A percentile compares a stretch with the other conserved stretches of the same genome.
Evolutionary conservation across 2,113 vertebrate species (phyloP).

Genomic region (Felis chaus): DNA sequence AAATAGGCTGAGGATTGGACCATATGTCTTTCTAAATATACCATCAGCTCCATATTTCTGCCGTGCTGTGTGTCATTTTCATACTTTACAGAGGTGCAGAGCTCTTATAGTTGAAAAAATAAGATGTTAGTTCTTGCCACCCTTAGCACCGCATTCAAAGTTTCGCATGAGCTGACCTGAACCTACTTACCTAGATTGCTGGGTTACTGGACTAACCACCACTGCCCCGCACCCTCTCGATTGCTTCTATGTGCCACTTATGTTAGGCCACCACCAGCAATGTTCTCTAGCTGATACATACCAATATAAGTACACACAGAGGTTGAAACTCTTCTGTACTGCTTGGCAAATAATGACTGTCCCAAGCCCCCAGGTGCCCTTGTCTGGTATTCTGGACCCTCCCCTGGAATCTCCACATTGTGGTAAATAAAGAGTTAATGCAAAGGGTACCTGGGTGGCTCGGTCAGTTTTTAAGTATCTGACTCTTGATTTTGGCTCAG

Average conservation of each 20-base stretch:
- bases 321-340: neutral
- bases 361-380: too few species aligned
- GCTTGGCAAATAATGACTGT: neutral
- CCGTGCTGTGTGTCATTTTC: neutral
- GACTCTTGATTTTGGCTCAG: too few species aligned
- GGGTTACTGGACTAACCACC: rapidly evolving
- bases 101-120: neutral
- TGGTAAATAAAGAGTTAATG: neutral
- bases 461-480: too few species aligned
- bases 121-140: neutral
- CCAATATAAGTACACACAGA: rapidly evolving
- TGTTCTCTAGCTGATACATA: neutral
- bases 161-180: neutral
- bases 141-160: neutral
- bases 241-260: neutral
- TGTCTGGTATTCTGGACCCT: neutral
- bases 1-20: neutral
- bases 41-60: neutral
- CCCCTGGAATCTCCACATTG: neutral
- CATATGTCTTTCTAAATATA: neutral
- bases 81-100: neutral
- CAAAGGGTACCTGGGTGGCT: too few species aligned
- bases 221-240: rapidly evolving
- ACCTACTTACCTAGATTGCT: neutral
- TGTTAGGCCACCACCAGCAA: neutral